Evolutionary conservation across 2,888 invertebrate species (phyloP).

Genomic region (Formica aserva): DNA sequence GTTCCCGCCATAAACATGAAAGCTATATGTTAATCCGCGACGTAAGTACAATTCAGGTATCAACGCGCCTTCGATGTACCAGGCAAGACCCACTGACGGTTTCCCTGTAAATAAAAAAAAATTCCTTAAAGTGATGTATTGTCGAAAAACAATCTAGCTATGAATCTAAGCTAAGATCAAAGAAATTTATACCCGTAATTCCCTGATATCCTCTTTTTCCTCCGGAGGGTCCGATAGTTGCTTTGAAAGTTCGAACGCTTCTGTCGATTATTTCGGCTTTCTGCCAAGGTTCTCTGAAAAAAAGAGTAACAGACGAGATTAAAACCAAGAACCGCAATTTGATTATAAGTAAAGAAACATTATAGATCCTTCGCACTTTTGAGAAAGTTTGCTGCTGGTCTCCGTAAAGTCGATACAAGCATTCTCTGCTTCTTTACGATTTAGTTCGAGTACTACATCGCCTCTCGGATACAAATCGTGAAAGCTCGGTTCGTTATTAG

Average conservation of each 20-base stretch:
- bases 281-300: conserved; percentile 86
- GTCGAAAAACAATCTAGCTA: background rate
- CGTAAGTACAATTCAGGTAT: conserved; percentile 95
- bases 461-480: conserved; percentile 93
- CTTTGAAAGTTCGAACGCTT: conserved; percentile 92
- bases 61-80: conserved; percentile 97
- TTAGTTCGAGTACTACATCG: conserved; percentile 90
- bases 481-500: conserved; percentile 92
- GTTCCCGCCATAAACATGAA: conserved; percentile 93
- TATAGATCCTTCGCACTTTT: conserved; percentile 17
- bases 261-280: conserved; percentile 86
- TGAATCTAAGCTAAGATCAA: background rate
- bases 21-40: conserved; percentile 94
- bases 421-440: conserved; percentile 88
- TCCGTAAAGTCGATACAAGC: conserved; percentile 92
- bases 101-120: conserved; percentile 86
- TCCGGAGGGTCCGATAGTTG: conserved; percentile 94
- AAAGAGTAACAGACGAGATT: background rate
- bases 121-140: background rate
- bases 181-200: conserved; percentile 87
- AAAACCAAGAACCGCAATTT: background rate
- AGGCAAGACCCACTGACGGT: conserved; percentile 91
- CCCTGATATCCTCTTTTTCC: conserved; percentile 92
- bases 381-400: conserved; percentile 79
- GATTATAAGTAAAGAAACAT: background rate